Evolutionary conservation across 2,113 vertebrate genomes (phyloP), one percentile per base, ranked within the genome.

Genomic region (Scartelaos histophorus): DNA sequence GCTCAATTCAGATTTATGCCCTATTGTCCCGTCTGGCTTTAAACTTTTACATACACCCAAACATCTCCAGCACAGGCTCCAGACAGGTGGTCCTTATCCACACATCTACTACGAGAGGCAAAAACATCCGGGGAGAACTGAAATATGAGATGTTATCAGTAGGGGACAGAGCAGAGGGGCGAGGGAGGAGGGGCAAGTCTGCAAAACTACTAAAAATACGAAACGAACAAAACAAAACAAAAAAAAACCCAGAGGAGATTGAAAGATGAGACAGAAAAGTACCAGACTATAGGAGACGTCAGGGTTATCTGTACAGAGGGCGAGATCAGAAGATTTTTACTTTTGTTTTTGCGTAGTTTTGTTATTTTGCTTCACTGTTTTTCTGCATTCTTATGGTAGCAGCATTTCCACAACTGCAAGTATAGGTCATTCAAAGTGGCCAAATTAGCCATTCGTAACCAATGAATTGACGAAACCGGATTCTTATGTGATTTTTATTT

Each of bases 51-150:
- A 56, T 71, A 69, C 82, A 56, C 82, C 87, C 80, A 92, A 92
- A 92, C 88, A 88, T 73, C 75, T 21, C 0, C 62, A 17, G 69
- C 62, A 66, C 13, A 67, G 60, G 74, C 69, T 53, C 56, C 71
- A 77, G 70, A 85, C 91, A 91, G 92, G 89, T 93, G 93, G 89
- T 83, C 78, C 88, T 88, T 93, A 93, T 93, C 91, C 81, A 16
- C 17, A 25, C 9, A 92, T 92, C 87, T 85, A 13, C 4, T 17
- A 60, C 47, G n/a, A 51, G 74, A 71, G 29, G 61, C 70, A 19
- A 21, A 82, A 83, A 80, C 76, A 73, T 60, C 73, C 3, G 80
- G 56, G 24, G 71, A 81, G 76, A 83, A 85, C 79, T 77, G 78
- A 82, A 49, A 53, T 2, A 0, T 0, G 49, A 84, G 87, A 88